These are phyloP conservation scores for Argya squamiceps DNA, from an alignment of 2,797 vertebrate genomes.

Conservation along the genomic window DNA sequence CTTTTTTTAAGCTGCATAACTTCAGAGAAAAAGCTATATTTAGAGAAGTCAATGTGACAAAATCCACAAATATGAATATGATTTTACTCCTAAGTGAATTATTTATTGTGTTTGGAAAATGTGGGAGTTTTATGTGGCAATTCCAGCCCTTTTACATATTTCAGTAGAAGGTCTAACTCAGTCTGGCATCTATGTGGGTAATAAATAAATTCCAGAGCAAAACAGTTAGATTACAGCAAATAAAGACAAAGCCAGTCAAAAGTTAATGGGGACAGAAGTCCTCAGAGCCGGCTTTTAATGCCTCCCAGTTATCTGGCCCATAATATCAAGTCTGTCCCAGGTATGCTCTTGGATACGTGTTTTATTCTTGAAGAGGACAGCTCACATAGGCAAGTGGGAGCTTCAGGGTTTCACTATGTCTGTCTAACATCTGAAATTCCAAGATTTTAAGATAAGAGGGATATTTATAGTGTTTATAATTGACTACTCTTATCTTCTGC, in stretches of 20 bases:
- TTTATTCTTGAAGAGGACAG: neutral
- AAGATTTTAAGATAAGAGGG: neutral
- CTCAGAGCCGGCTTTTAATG: neutral
- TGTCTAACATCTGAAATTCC: neutral
- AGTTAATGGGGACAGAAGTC: neutral
- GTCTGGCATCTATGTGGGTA: neutral
- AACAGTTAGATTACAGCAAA: neutral
- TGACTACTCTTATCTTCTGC: neutral
- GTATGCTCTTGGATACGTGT: neutral
- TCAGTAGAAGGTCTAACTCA: neutral
- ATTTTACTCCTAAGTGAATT: neutral
- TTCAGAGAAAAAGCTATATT: neutral
- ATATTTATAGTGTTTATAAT: neutral
- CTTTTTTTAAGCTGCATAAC: neutral
- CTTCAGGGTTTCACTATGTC: neutral
- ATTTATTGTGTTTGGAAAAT: neutral
- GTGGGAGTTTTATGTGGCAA: neutral
- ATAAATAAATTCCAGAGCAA: neutral
- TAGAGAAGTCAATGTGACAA: neutral
- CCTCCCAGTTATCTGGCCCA: neutral
- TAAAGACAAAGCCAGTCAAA: neutral
- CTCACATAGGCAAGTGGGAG: neutral
- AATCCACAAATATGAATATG: neutral
- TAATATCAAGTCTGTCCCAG: neutral
- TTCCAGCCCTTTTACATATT: neutral